Evolutionary conservation across 2,888 invertebrate genomes (phyloP).

Genomic region (Ichneumoninae sp.): DNA sequence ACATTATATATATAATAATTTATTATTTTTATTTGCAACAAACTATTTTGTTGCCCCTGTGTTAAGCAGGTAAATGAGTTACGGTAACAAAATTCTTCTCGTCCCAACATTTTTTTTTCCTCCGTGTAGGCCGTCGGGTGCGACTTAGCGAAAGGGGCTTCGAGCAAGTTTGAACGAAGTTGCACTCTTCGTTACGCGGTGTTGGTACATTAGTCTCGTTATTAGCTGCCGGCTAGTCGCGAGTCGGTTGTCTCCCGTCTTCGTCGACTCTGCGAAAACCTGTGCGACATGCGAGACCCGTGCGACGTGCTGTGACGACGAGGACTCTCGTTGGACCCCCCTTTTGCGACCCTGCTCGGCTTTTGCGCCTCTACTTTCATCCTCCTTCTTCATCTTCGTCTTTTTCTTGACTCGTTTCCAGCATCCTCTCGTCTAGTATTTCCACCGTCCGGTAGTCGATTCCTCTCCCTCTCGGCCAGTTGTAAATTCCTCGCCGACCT

Average conservation of each 20-base stretch:
- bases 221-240: slow-evolving; percentile 47
- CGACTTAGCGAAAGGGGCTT: not conserved
- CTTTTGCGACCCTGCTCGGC: slow-evolving; percentile 17
- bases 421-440: slow-evolving; percentile 54
- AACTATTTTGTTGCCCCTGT: too few relatives aligned
- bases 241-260: slow-evolving; percentile 52
- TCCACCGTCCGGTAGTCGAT: slow-evolving; percentile 24
- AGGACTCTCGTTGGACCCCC: slow-evolving; percentile 61
- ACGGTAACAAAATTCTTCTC: too few relatives aligned
- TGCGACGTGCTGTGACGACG: slow-evolving; percentile 67
- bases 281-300: slow-evolving; percentile 67
- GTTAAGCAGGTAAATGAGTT: too few relatives aligned
- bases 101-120: too few relatives aligned
- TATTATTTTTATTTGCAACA: too few relatives aligned
- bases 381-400: slow-evolving; percentile 29
- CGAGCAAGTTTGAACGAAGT: not conserved
- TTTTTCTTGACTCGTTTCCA: slow-evolving; percentile 53
- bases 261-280: slow-evolving; percentile 59
- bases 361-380: slow-evolving; percentile 37
- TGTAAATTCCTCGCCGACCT: slow-evolving; percentile 50
- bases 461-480: slow-evolving; percentile 35
- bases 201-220: slow-evolving; percentile 68
- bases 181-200: not conserved
- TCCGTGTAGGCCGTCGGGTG: not conserved
- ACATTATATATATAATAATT: too few relatives aligned